These are phyloP conservation scores for Tridacna crocea DNA, from an alignment of 2,888 invertebrate genomes.

Conservation along the genomic window DNA sequence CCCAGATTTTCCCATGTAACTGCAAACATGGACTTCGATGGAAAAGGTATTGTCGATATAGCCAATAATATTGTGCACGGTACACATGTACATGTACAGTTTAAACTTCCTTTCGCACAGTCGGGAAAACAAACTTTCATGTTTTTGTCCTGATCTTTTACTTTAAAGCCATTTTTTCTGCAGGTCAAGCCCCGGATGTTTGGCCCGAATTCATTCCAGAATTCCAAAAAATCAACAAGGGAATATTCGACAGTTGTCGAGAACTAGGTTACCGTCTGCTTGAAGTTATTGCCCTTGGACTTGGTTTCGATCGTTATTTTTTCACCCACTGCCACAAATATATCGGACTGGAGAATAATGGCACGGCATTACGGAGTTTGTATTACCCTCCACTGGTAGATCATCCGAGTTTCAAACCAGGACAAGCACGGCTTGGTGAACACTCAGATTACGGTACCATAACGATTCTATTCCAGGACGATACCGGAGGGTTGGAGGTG, in stretches of 20 bases:
- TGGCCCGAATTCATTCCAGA: constrained; percentile 13
- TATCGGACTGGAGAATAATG: background rate
- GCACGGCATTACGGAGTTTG: constrained; percentile 3
- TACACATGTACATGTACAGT: too few relatives aligned
- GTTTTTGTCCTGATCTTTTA: too few relatives aligned
- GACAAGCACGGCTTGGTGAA: constrained; percentile 64
- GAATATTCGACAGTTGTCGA: constrained; percentile 1
- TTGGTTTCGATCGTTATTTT: background rate
- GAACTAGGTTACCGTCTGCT: background rate
- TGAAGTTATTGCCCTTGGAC: constrained; percentile 15
- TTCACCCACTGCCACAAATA: background rate
- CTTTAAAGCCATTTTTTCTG: background rate
- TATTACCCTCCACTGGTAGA: constrained; percentile 8
- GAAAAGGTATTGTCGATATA: too few relatives aligned
- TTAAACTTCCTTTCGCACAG: too few relatives aligned
- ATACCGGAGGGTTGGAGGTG: constrained; percentile 60
- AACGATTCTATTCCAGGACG: constrained; percentile 65
- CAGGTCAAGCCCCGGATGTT: constrained; percentile 15
- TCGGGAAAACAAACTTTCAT: too few relatives aligned
- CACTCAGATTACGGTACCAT: constrained; percentile 66
- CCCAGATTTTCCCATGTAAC: too few relatives aligned
- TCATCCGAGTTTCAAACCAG: constrained; percentile 41
- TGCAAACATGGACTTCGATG: too few relatives aligned
- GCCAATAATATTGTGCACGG: too few relatives aligned
- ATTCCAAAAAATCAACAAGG: background rate